A percentile compares a stretch with the other conserved stretches of the same genome.
Evolutionary conservation across 2,113 vertebrate genomes (phyloP).

Genomic region (Lagenorhynchus albirostris): DNA sequence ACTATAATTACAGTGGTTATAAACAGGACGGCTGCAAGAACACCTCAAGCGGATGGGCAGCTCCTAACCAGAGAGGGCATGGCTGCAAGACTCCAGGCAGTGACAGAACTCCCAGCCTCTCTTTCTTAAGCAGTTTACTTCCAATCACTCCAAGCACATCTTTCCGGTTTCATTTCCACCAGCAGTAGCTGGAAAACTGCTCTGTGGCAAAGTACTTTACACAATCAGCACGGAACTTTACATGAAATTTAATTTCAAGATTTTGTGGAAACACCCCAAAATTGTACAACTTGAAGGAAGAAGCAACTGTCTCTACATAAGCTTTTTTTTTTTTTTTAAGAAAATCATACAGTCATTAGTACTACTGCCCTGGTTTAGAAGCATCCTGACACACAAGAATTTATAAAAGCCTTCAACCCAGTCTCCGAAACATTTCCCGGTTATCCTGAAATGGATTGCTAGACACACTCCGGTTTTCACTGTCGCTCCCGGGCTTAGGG

Average conservation of each 20-base stretch:
- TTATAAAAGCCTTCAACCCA: too few relatives aligned
- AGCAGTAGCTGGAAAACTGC: background rate
- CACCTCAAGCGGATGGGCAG: background rate
- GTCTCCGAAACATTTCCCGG: background rate
- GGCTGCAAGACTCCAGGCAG: conserved; percentile 28
- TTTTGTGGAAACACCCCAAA: background rate
- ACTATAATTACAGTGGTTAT: background rate
- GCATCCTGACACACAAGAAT: too few relatives aligned
- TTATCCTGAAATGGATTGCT: background rate
- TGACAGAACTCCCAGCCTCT: background rate
- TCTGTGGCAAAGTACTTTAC: background rate
- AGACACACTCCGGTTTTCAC: fast-evolving
- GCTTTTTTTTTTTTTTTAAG: background rate
- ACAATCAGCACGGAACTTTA: background rate
- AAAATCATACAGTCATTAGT: background rate
- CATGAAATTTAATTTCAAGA: background rate
- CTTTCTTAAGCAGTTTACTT: background rate
- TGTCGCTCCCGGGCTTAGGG: fast-evolving
- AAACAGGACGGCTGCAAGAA: background rate
- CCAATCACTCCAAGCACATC: background rate
- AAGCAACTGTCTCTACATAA: background rate
- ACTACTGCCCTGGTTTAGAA: fast-evolving
- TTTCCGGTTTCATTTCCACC: background rate
- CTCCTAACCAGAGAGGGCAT: conserved; percentile 29
- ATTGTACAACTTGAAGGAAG: background rate